Base-by-base conservation (phyloP, 2,888 invertebrate genomes). In the Lamellibrachia columna region DNA sequence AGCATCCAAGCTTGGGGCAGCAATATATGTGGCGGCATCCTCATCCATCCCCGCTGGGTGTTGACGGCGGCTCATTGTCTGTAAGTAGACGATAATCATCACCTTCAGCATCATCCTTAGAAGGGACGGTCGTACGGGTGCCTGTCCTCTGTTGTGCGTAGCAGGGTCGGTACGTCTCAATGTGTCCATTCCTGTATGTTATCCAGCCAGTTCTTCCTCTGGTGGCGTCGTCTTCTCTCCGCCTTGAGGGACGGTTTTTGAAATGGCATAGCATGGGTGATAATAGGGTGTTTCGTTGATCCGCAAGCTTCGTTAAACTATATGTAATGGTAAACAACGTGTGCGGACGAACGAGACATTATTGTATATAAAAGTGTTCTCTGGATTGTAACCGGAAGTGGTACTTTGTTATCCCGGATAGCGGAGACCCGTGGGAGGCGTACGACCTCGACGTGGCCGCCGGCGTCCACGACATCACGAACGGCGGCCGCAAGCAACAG, bases 1-100 rank as follows among this genome's bases (percentile, higher is more conserved):
- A 75, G 75, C 75, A 75, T 75, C 22, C 75, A 75, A n/a, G 75
- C 75, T 75, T 75, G 75, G 75, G 75, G 75, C 15, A 75, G 75
- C n/a, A 75, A 22, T n/a, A 75, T 75, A 11, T 75, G 75, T 15
- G 75, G 22, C 6, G 75, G 75, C 15, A 15, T 75, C 22, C 75
- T 75, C 15, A 75, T 75, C 75, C 75, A 75, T 22, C n/a, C 3
- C 0, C 75, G 75, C 75, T 75, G 75, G 75, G 75, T 75, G 15
- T n/a, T 75, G 75, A 75, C 75, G n/a, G 75, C 75, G 75, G 75
- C 75, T 22, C 75, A 75, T 75, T 75, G 75, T 75, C 75, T 75
- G 75, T 75, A 15, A 75, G 75, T 75, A 22, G 15, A 7, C 75
- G 15, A n/a, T 22, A 15, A 75, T 6, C 55, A 55, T 55, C 8